Conservation (phyloP, 2,797 vertebrate species). For the Adelosebastes latens region DNA sequence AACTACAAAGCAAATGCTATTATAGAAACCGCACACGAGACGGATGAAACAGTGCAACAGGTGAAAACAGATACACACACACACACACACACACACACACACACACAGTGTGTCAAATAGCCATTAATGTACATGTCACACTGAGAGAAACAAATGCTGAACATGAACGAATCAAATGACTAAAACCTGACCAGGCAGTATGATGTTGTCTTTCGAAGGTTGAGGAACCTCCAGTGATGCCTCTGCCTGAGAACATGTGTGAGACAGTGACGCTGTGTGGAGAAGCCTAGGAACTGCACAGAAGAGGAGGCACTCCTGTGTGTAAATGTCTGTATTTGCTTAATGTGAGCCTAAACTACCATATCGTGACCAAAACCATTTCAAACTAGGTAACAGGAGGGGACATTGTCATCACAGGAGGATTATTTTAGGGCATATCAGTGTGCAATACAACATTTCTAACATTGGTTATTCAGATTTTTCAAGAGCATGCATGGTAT, state of each 20-base stretch:
- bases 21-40: conserved; percentile 34
- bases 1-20: conserved; percentile 14
- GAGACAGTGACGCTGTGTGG: conserved; percentile 73
- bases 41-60: conserved; percentile 48
- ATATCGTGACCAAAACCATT: neutral
- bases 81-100: neutral
- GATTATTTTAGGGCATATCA: neutral
- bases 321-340: neutral
- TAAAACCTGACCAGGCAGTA: neutral
- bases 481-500: neutral
- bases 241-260: conserved; percentile 54
- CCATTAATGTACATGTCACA: neutral
- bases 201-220: conserved; percentile 55
- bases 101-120: neutral
- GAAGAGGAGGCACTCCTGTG: neutral
- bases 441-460: conserved; percentile 43
- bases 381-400: neutral
- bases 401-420: neutral
- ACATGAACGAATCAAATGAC: neutral
- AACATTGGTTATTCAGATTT: conserved; percentile 11
- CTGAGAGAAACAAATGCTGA: neutral
- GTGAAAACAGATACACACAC: conserved; percentile 8
- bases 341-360: neutral
- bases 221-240: conserved; percentile 21
- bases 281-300: conserved; percentile 67